Conservation (phyloP, 2,888 invertebrate genomes). For the Rotaria socialis region DNA sequence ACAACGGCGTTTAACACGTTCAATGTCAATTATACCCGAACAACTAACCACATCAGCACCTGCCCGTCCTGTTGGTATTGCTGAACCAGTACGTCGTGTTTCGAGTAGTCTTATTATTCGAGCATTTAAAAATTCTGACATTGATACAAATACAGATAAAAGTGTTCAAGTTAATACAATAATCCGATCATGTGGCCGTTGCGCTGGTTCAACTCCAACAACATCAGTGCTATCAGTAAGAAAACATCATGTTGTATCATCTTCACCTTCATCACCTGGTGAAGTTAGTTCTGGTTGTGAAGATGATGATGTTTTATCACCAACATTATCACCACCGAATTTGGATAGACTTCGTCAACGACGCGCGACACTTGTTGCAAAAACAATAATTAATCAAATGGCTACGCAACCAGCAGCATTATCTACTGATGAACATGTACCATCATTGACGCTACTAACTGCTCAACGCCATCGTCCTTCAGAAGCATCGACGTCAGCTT, state of each 20-base stretch:
- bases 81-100: neutral
- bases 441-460: neutral
- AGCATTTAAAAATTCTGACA: neutral
- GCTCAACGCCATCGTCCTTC: neutral
- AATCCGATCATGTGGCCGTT: constrained; percentile 25
- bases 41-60: neutral
- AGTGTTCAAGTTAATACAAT: constrained; percentile 36
- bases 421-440: neutral
- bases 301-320: neutral
- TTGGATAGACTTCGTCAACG: constrained; percentile 5
- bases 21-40: neutral
- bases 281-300: neutral
- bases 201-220: neutral
- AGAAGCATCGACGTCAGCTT: neutral
- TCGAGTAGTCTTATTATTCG: neutral
- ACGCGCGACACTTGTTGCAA: constrained; percentile 27
- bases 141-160: constrained; percentile 1
- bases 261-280: neutral
- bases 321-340: neutral
- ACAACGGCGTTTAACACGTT: neutral
- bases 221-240: neutral
- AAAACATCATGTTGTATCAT: neutral
- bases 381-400: constrained; percentile 34
- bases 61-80: neutral
- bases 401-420: neutral